Conservation (phyloP, 2,888 invertebrate species). For the Rotaria sp. region DNA sequence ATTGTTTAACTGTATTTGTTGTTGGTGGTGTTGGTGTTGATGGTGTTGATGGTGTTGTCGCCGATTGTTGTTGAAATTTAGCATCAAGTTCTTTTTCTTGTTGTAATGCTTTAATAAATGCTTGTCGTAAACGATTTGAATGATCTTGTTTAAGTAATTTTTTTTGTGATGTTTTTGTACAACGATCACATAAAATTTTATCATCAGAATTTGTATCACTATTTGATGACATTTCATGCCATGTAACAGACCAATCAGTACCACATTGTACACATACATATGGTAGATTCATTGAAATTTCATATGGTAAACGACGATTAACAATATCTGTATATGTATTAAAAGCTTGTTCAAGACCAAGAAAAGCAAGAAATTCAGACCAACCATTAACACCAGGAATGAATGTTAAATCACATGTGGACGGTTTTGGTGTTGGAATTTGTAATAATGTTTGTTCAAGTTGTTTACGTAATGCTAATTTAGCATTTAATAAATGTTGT, state of each 20-base stretch:
- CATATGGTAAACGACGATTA: background rate
- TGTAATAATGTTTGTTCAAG: slow-evolving; percentile 64
- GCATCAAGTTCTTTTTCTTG: slow-evolving; percentile 91
- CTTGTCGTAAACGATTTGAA: slow-evolving; percentile 90
- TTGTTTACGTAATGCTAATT: slow-evolving; percentile 87
- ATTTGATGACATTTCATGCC: slow-evolving; percentile 58
- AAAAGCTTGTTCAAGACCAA: slow-evolving; percentile 79
- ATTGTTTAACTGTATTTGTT: background rate
- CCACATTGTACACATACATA: slow-evolving; percentile 94
- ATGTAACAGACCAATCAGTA: slow-evolving; percentile 95
- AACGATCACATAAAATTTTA: slow-evolving; percentile 81
- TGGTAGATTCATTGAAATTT: slow-evolving; percentile 58
- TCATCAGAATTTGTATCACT: slow-evolving; percentile 26
- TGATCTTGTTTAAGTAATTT: slow-evolving; percentile 94
- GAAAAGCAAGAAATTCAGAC: slow-evolving; percentile 88
- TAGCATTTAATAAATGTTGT: slow-evolving; percentile 94
- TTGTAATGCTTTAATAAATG: slow-evolving; percentile 95
- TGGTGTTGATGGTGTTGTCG: background rate
- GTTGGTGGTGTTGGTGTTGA: background rate
- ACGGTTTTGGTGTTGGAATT: slow-evolving; percentile 94
- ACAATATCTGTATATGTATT: background rate
- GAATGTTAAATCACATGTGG: slow-evolving; percentile 83
- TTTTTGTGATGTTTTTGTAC: slow-evolving; percentile 93
- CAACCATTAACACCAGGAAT: slow-evolving; percentile 88
- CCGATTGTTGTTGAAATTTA: slow-evolving; percentile 18